Evolutionary conservation across 2,888 invertebrate genomes (phyloP).

Genomic region (Ferdinandea cuprea): DNA sequence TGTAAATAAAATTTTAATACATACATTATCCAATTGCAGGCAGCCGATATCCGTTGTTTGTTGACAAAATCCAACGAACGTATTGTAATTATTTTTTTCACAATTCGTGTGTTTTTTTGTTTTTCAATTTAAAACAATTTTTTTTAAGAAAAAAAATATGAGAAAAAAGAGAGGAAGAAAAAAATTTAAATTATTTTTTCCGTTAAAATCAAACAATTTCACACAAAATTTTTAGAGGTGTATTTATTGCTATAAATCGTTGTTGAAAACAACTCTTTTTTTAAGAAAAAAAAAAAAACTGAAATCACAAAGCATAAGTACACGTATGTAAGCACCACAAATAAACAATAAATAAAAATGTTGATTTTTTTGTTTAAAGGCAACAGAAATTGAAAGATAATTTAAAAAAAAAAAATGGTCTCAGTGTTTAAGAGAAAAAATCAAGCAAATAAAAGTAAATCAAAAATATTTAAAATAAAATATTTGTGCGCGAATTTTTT

Average conservation of each 20-base stretch:
- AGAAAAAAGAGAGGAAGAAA: constrained; percentile 27
- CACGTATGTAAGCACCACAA: constrained; percentile 2
- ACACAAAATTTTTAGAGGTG: constrained; percentile 24
- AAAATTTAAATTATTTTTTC: constrained; percentile 14
- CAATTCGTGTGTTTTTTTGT: constrained; percentile 33
- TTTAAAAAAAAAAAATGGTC: not conserved
- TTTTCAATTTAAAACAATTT: constrained; percentile 7
- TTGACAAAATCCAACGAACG: constrained; percentile 40
- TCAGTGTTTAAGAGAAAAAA: constrained; percentile 9
- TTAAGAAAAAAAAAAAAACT: no score
- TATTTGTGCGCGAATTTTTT: constrained; percentile 33
- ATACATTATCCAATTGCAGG: constrained; percentile 45
- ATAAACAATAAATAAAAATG: constrained; percentile 15
- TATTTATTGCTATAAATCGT: not conserved
- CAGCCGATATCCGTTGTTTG: constrained; percentile 53
- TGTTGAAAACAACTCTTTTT: no score
- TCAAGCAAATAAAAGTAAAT: constrained; percentile 27
- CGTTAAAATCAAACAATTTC: constrained; percentile 25
- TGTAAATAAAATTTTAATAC: constrained; percentile 44
- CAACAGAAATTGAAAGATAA: constrained; percentile 11
- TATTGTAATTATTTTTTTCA: constrained; percentile 36
- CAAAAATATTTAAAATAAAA: not conserved
- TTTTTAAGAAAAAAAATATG: constrained; percentile 3
- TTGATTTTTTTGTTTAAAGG: not conserved
- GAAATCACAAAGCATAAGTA: constrained; percentile 37